These are phyloP conservation scores for Protodeltote pygarga DNA, from an alignment of 2,888 invertebrate genomes.

Conservation along the genomic window DNA sequence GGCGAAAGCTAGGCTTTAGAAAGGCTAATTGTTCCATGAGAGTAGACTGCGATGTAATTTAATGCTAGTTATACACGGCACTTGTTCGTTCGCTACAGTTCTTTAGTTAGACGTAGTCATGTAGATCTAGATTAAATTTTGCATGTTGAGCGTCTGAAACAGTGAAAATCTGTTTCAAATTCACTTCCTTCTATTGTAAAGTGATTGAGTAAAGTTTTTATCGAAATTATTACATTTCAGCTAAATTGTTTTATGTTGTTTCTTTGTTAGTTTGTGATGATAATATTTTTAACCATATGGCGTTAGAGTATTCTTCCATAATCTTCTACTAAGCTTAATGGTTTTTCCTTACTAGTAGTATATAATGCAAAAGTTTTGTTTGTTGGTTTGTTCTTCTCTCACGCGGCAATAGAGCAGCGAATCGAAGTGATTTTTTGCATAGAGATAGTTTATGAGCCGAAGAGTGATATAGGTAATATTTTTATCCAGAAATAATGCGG, in stretches of 20 bases:
- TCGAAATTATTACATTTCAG: not conserved
- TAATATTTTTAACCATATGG: too few species aligned
- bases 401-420: too few species aligned
- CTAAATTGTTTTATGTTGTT: not conserved
- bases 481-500: too few species aligned
- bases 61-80: conserved; percentile 66
- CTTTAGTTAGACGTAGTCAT: conserved; percentile 38
- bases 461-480: too few species aligned
- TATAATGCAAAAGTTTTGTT: too few species aligned
- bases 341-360: too few species aligned
- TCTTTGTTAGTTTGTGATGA: too few species aligned
- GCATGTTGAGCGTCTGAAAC: conserved; percentile 3
- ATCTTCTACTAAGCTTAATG: too few species aligned
- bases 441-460: too few species aligned
- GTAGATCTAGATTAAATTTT: conserved; percentile 20
- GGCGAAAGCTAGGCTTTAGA: conserved; percentile 68
- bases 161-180: conserved; percentile 5
- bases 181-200: not conserved
- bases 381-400: too few species aligned
- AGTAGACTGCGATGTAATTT: conserved; percentile 56
- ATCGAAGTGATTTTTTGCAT: too few species aligned
- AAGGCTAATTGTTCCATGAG: conserved; percentile 68
- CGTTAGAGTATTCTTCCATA: too few species aligned
- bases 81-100: conserved; percentile 55
- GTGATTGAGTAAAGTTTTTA: not conserved